Evolutionary conservation across 1,140 invertebrate genomes (phyloP), one percentile per base, ranked within the genome.

Genomic region (Drosophila varians): DNA sequence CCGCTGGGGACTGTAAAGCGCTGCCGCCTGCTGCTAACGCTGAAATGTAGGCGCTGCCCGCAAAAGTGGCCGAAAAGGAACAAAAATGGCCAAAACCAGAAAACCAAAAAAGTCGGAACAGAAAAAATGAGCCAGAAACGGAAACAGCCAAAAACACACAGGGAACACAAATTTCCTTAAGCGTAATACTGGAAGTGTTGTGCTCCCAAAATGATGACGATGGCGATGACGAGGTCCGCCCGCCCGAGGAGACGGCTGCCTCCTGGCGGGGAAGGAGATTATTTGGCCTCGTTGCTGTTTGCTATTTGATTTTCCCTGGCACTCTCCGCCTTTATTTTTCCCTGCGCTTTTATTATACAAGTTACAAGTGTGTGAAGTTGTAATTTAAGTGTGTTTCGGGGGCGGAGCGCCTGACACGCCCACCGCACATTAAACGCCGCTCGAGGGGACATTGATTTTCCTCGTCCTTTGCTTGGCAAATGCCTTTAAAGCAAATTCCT

Each of bases 351-450:
- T 84, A 87, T 86, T 86, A 80, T 74, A 74, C 82, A n/a, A n/a
- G 62, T 86, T 86, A 86, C 82, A 86, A 86, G 80, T 86, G 80
- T 87, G 82, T 87, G 74, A 87, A 87, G 82, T 88, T 71, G 82
- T 87, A 82, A 87, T 87, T 87, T 87, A 87, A 87, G 83, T 77
- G 77, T 68, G 77, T 68, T 47, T 65, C n/a, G 46, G 34, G 60
- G 38, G 7, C 9, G 64, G 70, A 49, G 58, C 65, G 43, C 28
- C 56, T 47, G 74, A 72, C 74, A 87, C 82, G 82, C 82, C 82
- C 64, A 86, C 60, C 60, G 56, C 68, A 73, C 82, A 87, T 86
- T 87, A 82, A 87, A 71, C 25, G 53, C 69, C 78, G 64, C 64
- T 36, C 38, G 28, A 62, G 72, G 75, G 65, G 26, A 48, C 80